Conservation (phyloP, 2,797 vertebrate species). For the Sylvilagus floridanus region DNA sequence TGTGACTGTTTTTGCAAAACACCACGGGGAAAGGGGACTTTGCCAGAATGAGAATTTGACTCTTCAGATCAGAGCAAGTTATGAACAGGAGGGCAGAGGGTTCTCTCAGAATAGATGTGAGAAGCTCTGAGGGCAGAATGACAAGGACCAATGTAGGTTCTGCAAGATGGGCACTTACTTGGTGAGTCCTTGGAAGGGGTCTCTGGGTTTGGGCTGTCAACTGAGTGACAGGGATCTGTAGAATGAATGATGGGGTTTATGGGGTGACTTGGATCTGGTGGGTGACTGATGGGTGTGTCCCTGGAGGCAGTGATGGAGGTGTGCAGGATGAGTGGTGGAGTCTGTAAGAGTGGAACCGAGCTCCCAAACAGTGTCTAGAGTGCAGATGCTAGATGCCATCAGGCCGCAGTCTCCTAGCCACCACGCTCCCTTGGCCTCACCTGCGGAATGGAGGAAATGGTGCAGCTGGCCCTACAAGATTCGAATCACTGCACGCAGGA, state of each 20-base stretch:
- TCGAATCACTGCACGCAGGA: too few species aligned
- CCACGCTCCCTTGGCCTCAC: too few species aligned
- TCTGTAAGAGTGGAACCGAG: background rate
- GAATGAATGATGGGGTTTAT: background rate
- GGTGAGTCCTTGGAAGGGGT: slow-evolving; percentile 38
- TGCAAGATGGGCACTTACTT: background rate
- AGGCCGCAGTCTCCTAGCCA: too few species aligned
- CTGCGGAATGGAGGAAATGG: too few species aligned
- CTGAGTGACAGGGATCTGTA: background rate
- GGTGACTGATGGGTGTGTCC: background rate
- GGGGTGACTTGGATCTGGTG: background rate
- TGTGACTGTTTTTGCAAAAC: slow-evolving; percentile 53
- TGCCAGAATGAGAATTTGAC: slow-evolving; percentile 34
- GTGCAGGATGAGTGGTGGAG: background rate
- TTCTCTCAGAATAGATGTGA: slow-evolving; percentile 46
- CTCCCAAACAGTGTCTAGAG: too few species aligned
- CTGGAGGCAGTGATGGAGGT: background rate
- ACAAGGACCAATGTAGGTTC: background rate
- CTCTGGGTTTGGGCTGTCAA: background rate
- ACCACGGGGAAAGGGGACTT: background rate
- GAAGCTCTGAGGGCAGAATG: slow-evolving; percentile 9
- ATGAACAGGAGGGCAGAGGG: background rate
- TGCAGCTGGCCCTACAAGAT: too few species aligned
- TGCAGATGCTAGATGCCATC: too few species aligned
- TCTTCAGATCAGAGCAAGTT: slow-evolving; percentile 40